Conservation (phyloP, 1,140 invertebrate species). For the Cydia splendana region DNA sequence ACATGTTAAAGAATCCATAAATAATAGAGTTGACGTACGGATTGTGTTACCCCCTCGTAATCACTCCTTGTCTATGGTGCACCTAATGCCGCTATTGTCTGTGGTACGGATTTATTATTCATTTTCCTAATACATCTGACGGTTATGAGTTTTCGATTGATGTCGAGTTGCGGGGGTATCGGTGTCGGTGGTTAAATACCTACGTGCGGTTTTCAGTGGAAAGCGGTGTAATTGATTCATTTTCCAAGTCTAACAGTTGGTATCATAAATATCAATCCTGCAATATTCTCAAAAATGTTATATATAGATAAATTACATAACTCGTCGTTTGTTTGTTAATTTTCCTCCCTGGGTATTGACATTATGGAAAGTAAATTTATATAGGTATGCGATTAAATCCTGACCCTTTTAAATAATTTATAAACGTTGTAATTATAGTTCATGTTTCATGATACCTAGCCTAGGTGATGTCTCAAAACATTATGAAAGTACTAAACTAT, state of each 20-base stretch:
- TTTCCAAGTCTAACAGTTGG: not conserved
- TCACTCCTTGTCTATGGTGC: constrained; percentile 68
- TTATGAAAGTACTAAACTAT: no score
- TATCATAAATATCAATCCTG: no score
- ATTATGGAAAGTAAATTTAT: no score
- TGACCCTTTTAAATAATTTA: no score
- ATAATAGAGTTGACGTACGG: constrained; percentile 78
- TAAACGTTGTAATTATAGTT: no score
- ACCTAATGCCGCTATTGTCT: constrained; percentile 76
- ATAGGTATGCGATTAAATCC: no score
- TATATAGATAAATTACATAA: no score
- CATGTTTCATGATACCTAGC: no score
- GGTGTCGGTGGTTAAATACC: constrained; percentile 20
- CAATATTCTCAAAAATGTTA: no score
- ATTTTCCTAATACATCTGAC: constrained; percentile 75
- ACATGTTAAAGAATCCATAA: constrained; percentile 80
- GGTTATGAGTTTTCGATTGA: constrained; percentile 64
- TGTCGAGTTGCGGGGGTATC: constrained; percentile 36
- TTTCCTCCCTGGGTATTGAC: no score
- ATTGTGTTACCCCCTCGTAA: constrained; percentile 62
- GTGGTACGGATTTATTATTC: constrained; percentile 76
- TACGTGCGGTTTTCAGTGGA: not conserved
- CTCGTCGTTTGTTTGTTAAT: no score
- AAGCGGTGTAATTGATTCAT: not conserved
- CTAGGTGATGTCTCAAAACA: no score